These are phyloP conservation scores for Anagrus nilaparvatae DNA, from an alignment of 1,140 invertebrate genomes.

Conservation along the genomic window DNA sequence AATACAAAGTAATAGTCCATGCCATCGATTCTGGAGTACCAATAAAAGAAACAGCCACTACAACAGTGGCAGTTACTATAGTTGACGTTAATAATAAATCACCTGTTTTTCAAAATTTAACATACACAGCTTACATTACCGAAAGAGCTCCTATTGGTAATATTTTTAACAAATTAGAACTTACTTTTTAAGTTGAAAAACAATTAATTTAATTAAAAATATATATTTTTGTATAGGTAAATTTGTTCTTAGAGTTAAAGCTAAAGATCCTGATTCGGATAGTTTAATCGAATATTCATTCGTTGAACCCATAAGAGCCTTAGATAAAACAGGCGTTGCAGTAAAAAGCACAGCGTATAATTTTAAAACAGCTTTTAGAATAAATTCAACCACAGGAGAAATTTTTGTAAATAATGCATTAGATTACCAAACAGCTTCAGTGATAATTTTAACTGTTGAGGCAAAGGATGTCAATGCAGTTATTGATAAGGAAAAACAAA, in stretches of 20 bases:
- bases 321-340: slow-evolving; percentile 65
- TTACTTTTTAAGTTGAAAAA: not conserved
- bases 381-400: slow-evolving; percentile 57
- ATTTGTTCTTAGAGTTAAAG: slow-evolving; percentile 51
- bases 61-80: slow-evolving; percentile 61
- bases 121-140: slow-evolving; percentile 58
- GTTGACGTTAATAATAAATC: slow-evolving; percentile 76
- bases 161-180: slow-evolving; percentile 6
- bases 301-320: slow-evolving; percentile 55
- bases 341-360: slow-evolving; percentile 52
- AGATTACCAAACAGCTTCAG: slow-evolving; percentile 69
- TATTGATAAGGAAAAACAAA: slow-evolving; percentile 55
- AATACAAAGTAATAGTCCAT: slow-evolving; percentile 62
- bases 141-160: slow-evolving; percentile 54
- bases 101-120: slow-evolving; percentile 58
- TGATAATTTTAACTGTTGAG: slow-evolving; percentile 66
- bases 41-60: slow-evolving; percentile 64
- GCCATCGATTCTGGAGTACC: slow-evolving; percentile 62
- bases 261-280: slow-evolving; percentile 60
- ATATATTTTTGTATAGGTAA: slow-evolving; percentile 31
- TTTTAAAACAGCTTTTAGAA: slow-evolving; percentile 58
- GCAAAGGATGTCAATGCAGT: slow-evolving; percentile 62
- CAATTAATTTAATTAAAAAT: slow-evolving; percentile 8
- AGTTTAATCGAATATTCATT: slow-evolving; percentile 59
- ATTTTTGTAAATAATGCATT: slow-evolving; percentile 59